A percentile compares a stretch with the other conserved stretches of the same genome.
These are phyloP conservation scores for Myopa testacea DNA, from an alignment of 2,888 invertebrate species.

Conservation along the genomic window DNA sequence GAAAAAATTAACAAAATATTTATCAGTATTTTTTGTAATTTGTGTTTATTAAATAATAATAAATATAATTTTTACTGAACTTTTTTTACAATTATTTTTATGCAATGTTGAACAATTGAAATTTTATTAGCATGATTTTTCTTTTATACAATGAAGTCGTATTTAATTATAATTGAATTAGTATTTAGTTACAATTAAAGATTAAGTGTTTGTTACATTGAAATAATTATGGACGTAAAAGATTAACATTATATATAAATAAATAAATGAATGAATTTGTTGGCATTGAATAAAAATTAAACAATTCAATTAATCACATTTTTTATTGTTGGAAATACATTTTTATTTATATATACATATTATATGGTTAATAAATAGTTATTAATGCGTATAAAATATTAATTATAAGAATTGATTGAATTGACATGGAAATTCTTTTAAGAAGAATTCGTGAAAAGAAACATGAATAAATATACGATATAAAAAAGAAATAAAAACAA, in stretches of 20 bases:
- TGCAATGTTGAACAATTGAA: conserved; percentile 33
- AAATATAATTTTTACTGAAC: background rate
- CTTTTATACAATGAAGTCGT: no score
- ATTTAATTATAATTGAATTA: no score
- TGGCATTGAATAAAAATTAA: background rate
- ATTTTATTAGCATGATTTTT: background rate
- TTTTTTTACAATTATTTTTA: background rate
- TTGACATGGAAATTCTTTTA: no score
- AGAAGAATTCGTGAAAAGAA: no score
- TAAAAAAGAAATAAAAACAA: background rate
- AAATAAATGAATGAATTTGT: background rate
- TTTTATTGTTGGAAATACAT: background rate
- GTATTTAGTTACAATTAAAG: background rate
- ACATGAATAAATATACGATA: background rate
- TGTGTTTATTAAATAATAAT: conserved; percentile 24
- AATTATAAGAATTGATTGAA: no score
- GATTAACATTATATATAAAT: background rate
- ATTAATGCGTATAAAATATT: no score
- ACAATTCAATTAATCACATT: background rate
- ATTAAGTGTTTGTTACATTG: background rate
- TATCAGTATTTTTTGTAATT: conserved; percentile 38
- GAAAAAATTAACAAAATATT: conserved; percentile 18
- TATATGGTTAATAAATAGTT: no score
- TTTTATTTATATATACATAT: background rate
- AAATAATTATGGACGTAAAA: background rate